Evolutionary conservation across 2,113 vertebrate genomes (phyloP).

Genomic region (Rhinopithecus roxellana): DNA sequence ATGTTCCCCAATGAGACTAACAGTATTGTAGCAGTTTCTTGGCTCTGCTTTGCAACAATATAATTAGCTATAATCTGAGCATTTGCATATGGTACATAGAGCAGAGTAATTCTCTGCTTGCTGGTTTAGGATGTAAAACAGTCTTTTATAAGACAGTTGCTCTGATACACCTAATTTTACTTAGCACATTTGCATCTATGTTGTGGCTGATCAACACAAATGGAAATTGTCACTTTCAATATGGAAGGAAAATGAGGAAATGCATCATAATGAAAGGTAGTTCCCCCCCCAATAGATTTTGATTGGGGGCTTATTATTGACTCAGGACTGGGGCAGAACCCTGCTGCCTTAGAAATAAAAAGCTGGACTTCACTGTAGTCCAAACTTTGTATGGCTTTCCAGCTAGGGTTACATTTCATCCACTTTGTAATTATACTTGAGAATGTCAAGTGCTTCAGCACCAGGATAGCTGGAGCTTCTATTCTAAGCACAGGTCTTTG

Average conservation of each 20-base stretch:
- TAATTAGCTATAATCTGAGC: constrained; percentile 80
- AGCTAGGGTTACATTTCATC: neutral
- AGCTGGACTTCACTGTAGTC: neutral
- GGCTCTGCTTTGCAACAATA: constrained; percentile 79
- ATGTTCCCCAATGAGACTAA: constrained; percentile 77
- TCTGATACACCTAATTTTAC: constrained; percentile 76
- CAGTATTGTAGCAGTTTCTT: constrained; percentile 78
- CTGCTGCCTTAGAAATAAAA: constrained; percentile 24
- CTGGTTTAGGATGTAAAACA: constrained; percentile 67
- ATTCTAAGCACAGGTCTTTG: neutral
- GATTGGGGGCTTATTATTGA: constrained; percentile 14
- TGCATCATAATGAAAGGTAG: constrained; percentile 64
- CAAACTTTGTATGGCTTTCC: neutral
- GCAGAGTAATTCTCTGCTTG: constrained; percentile 63
- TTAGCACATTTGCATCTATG: constrained; percentile 73
- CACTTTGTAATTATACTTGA: neutral
- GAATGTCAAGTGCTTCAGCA: neutral
- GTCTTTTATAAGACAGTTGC: constrained; percentile 63
- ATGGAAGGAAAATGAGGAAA: constrained; percentile 69
- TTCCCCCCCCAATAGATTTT: constrained; percentile 4
- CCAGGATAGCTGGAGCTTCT: neutral
- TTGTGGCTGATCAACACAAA: constrained; percentile 73
- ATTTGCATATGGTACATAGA: constrained; percentile 76
- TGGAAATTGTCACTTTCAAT: constrained; percentile 73
- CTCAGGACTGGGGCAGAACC: neutral